These are phyloP conservation scores for Galagoides demidoff DNA, from an alignment of 2,797 vertebrate species.

Conservation along the genomic window DNA sequence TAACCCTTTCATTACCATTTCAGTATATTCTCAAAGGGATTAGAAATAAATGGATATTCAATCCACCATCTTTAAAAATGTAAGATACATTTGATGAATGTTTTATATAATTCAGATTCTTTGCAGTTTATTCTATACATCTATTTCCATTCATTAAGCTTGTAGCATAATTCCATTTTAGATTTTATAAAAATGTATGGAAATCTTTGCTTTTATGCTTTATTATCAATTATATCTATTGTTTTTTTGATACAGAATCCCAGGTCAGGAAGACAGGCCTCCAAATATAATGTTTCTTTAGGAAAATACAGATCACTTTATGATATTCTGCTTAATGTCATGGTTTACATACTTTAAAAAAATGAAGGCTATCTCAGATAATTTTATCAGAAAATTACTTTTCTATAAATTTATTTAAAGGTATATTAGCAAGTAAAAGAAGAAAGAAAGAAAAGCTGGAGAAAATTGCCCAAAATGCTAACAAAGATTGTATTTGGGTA, in stretches of 20 bases:
- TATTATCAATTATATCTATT: not conserved
- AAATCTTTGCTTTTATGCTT: not conserved
- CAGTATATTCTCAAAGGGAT: not conserved
- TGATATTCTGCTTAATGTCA: not conserved
- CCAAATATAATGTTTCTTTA: not conserved
- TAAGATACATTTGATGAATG: not conserved
- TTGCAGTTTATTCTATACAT: not conserved
- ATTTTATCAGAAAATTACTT: slow-evolving; percentile 45
- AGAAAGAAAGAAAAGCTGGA: not conserved
- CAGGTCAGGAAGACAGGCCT: not conserved
- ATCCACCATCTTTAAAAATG: slow-evolving; percentile 17
- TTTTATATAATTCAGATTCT: slow-evolving; percentile 29
- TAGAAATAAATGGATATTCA: slow-evolving; percentile 18
- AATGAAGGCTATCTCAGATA: not conserved
- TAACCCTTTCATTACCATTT: not conserved
- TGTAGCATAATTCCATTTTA: not conserved
- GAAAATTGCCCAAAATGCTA: not conserved
- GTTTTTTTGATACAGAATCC: not conserved
- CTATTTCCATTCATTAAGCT: slow-evolving; percentile 3
- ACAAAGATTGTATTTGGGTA: not conserved
- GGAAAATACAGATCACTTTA: not conserved
- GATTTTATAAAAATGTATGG: not conserved
- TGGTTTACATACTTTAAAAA: not conserved
- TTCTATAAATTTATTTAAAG: not conserved
- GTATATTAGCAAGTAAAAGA: slow-evolving; percentile 12